A percentile compares a stretch with the other conserved stretches of the same genome.
phyloP scores from a whole-genome alignment of 1,140 invertebrate genomes.

The Procambarus virginalis region DNA sequence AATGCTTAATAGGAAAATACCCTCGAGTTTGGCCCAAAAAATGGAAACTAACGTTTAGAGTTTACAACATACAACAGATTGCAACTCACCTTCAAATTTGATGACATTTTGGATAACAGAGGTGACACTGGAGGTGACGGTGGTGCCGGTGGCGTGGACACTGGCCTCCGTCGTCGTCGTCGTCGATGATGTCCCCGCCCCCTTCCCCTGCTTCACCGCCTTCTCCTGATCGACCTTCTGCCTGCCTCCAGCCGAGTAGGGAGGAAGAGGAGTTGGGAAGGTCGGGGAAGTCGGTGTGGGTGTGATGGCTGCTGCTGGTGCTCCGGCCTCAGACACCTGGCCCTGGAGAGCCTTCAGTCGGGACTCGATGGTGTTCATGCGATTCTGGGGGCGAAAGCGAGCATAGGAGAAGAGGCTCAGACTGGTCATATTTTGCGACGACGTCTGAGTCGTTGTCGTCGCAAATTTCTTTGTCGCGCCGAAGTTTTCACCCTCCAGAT shows the following conservation, averaged over 20 bases:
- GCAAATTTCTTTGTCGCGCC: neutral
- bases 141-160: constrained; percentile 26
- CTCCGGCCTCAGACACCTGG: constrained; percentile 22
- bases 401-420: constrained; percentile 2
- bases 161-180: neutral
- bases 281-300: constrained; percentile 10
- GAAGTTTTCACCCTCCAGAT: neutral
- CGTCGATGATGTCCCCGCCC: neutral
- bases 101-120: constrained; percentile 60
- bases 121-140: constrained; percentile 43
- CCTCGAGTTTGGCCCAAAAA: too few relatives aligned
- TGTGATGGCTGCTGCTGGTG: neutral
- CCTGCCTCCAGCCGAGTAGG: constrained; percentile 1
- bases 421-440: neutral
- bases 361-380: constrained; percentile 60
- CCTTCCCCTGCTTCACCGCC: constrained; percentile 20
- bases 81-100: constrained; percentile 45
- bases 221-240: constrained; percentile 6
- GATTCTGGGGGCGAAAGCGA: constrained; percentile 50
- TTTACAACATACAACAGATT: neutral
- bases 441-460: neutral
- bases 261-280: neutral
- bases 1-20: too few relatives aligned
- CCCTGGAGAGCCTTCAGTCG: constrained; percentile 55
- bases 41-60: too few relatives aligned